Evolutionary conservation across 2,888 invertebrate genomes (phyloP).

Genomic region (Ligdia adustata): DNA sequence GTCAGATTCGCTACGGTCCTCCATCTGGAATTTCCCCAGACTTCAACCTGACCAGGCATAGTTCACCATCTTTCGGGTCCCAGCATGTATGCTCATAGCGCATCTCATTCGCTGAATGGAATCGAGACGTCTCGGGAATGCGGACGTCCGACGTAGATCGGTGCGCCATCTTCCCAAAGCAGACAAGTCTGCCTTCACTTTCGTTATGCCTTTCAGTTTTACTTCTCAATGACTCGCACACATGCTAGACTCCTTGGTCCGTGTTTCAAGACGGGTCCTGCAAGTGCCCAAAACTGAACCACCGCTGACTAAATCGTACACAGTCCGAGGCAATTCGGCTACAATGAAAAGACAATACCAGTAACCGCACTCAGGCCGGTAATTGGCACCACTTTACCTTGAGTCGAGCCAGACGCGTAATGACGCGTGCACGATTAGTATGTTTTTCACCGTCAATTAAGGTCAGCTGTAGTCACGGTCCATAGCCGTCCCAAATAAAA

Average conservation of each 20-base stretch:
- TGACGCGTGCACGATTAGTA: conserved; percentile 48
- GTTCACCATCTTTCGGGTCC: conserved; percentile 90
- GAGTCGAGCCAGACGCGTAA: conserved; percentile 55
- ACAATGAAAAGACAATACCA: conserved; percentile 47
- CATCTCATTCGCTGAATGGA: conserved; percentile 70
- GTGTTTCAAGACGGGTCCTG: conserved; percentile 88
- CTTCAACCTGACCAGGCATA: conserved; percentile 89
- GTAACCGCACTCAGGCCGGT: conserved; percentile 53
- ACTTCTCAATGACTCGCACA: conserved; percentile 87
- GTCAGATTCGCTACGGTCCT: conserved; percentile 90
- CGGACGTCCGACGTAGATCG: conserved; percentile 65
- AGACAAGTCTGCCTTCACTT: conserved; percentile 80
- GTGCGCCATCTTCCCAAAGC: conserved; percentile 72
- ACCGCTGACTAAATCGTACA: conserved; percentile 60
- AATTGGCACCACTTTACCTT: conserved; percentile 48
- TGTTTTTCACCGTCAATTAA: conserved; percentile 27
- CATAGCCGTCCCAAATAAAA: conserved; percentile 1
- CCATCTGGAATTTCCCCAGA: conserved; percentile 88
- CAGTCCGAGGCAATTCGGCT: conserved; percentile 54
- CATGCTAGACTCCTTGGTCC: conserved; percentile 75
- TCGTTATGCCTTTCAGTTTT: conserved; percentile 87
- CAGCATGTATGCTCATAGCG: conserved; percentile 87
- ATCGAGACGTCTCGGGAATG: conserved; percentile 84
- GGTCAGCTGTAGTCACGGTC: conserved; percentile 23
- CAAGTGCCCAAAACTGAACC: conserved; percentile 71